These are phyloP conservation scores for Catamblyrhynchus diadema DNA, from an alignment of 2,797 vertebrate species.

Conservation along the genomic window DNA sequence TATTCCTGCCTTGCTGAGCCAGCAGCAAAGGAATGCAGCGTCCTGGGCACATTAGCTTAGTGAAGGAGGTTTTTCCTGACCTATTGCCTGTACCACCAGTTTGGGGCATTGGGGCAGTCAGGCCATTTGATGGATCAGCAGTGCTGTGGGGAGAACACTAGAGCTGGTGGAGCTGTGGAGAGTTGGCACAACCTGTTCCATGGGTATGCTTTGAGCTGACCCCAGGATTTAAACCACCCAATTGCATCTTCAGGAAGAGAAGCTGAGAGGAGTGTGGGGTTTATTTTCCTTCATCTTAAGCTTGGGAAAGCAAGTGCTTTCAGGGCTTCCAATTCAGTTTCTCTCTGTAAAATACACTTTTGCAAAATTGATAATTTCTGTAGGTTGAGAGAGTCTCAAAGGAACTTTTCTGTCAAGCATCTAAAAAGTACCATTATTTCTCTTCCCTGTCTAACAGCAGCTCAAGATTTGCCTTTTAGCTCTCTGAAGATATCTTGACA, in stretches of 20 bases:
- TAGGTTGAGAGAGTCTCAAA: conserved; percentile 42
- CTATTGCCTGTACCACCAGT: not conserved
- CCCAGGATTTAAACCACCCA: not conserved
- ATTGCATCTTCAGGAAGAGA: not conserved
- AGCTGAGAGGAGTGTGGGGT: fast-evolving
- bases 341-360: not conserved
- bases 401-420: conserved; percentile 14
- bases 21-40: not conserved
- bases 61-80: not conserved
- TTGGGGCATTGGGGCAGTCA: not conserved
- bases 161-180: not conserved
- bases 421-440: not conserved
- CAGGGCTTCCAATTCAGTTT: not conserved
- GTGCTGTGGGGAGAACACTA: not conserved
- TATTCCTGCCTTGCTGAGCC: not conserved
- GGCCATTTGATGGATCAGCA: not conserved
- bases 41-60: fast-evolving
- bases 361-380: conserved; percentile 38
- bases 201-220: fast-evolving
- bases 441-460: not conserved
- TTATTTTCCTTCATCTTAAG: not conserved
- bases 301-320: not conserved
- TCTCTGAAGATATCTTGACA: not conserved
- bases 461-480: not conserved
- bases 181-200: fast-evolving